phyloP scores from a whole-genome alignment of 1,140 invertebrate species.

The Anastrepha obliqua region DNA sequence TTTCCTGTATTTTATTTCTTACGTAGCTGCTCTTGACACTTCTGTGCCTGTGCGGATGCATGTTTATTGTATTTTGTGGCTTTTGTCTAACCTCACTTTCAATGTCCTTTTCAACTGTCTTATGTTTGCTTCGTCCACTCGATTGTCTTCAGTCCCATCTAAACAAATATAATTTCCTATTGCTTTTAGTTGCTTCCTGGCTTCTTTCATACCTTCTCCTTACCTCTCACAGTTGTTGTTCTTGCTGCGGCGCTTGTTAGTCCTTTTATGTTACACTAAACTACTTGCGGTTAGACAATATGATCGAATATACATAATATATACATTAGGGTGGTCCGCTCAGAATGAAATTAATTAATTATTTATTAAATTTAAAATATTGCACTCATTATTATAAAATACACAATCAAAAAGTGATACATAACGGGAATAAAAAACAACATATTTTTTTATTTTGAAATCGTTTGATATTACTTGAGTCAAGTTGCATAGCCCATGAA shows the following conservation, averaged over 20 bases:
- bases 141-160: background rate
- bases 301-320: background rate
- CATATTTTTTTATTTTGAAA: too few species aligned
- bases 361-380: too few species aligned
- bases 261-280: background rate
- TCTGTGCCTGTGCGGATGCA: background rate
- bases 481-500: too few species aligned
- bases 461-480: too few species aligned
- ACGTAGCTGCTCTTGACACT: background rate
- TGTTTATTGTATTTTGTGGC: slow-evolving; percentile 16
- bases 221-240: background rate
- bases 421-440: too few species aligned
- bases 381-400: too few species aligned
- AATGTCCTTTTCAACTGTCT: background rate
- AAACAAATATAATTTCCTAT: slow-evolving; percentile 44
- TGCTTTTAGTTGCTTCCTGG: slow-evolving; percentile 30
- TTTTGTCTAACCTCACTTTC: background rate
- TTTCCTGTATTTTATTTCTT: background rate
- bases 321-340: background rate
- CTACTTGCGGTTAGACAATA: background rate
- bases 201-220: background rate
- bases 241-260: background rate
- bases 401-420: too few species aligned
- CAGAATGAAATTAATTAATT: too few species aligned
- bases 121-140: background rate